Base-by-base conservation (phyloP, 2,797 vertebrate species). In the Acanthurus leucopareius region DNA sequence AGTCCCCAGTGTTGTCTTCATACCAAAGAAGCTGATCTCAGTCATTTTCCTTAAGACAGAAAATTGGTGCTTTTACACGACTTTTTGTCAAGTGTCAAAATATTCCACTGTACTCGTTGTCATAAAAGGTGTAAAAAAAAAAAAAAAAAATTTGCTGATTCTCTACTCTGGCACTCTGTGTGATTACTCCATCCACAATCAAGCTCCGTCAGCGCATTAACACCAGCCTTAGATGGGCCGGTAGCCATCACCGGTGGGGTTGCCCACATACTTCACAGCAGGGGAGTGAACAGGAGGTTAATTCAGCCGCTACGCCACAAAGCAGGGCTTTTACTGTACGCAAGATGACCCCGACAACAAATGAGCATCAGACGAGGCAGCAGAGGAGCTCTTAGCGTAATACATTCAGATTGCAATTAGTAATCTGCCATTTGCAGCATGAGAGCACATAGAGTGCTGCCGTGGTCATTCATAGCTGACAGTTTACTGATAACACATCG, bases 141-240 rank as follows among this genome's bases (percentile, higher is more conserved):
- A 78, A 80, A 76, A n/a, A 62, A 63, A 80, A 76, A n/a, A 62
- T 60, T 0, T 0, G 60, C 70, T 80, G 73, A 88, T 83, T 62
- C 44, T 77, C 65, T 66, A 1, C 61, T 48, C 7, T 73, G 72
- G 84, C 88, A 90, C 90, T 91, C 66, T 83, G 60, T 62, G 9
- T 89, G 84, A 91, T 91, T 89, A 86, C 77, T 70, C 35, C 42
- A 73, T 77, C 60, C 44, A 76, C 75, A 82, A 56, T 80, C 19
- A 72, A 72, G 84, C 84, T 65, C 68, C 48, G 84, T 89, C 85
- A 91, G 88, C 79, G 77, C 73, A 86, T 88, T 83, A 79, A 54
- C 67, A 45, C 57, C 0, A 2, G 68, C 53, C 54, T 57, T 10
- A 67, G 25, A 65, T 38, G 64, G 75, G 71, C 77, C 74, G 62